These are phyloP conservation scores for roundworm (Caenorhabditis elegans) DNA, from an alignment of 1,140 invertebrate genomes.

Conservation along the genomic window WBcel235 BX284605.5:11761501-11762000, in stretches of 20 bases:
- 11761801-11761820: no score
- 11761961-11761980: constrained; percentile 43
- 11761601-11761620: not conserved
- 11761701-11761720: no score
- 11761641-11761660: not conserved
- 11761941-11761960: not conserved
- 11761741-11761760: no score
- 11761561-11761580: not conserved
- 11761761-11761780: no score
- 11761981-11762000: constrained; percentile 49
- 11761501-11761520: not conserved
- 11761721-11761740: no score
- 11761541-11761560: not conserved
- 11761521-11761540: not conserved
- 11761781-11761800: no score
- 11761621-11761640: constrained; percentile 10
- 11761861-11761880: not conserved
- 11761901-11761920: no score
- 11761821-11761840: not conserved
- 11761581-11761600: not conserved
- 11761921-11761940: no score
- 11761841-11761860: constrained; percentile 18
- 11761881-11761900: no score
- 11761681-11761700: no score
- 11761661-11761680: no score